Evolutionary conservation across 1,140 invertebrate species (phyloP).

Genomic region (Sinella curviseta): DNA sequence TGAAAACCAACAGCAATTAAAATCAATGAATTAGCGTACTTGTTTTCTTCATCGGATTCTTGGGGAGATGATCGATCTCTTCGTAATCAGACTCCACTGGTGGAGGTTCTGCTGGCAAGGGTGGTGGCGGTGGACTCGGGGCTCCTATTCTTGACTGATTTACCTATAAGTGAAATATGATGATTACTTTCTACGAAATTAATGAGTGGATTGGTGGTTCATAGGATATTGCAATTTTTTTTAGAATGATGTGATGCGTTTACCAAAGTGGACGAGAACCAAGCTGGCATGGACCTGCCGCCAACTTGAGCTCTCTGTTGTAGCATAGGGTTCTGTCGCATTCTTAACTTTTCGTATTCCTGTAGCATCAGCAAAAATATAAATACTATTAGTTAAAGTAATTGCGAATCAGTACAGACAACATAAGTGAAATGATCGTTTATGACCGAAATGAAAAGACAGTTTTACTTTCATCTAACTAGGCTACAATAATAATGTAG

Average conservation of each 20-base stretch:
- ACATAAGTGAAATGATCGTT: too few species aligned
- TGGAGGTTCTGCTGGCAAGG: slow-evolving; percentile 31
- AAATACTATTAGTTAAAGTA: neutral
- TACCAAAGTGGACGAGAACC: slow-evolving; percentile 46
- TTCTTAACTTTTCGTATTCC: slow-evolving; percentile 47
- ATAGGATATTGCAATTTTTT: too few species aligned
- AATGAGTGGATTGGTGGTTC: too few species aligned
- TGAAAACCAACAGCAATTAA: neutral
- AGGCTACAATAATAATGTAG: too few species aligned
- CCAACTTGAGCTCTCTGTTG: slow-evolving; percentile 35
- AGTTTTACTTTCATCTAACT: too few species aligned
- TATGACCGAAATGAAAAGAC: too few species aligned
- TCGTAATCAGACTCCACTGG: slow-evolving; percentile 48
- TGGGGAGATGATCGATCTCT: slow-evolving; percentile 48
- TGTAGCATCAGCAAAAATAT: neutral
- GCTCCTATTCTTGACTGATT: neutral
- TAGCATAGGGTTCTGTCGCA: slow-evolving; percentile 42
- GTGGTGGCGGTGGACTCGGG: slow-evolving; percentile 30
- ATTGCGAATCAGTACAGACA: too few species aligned
- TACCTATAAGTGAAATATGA: neutral
- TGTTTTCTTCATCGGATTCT: slow-evolving; percentile 41
- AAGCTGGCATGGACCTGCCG: slow-evolving; percentile 42
- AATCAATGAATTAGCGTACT: neutral
- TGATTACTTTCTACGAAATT: neutral
- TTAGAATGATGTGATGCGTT: neutral